Evolutionary conservation across 1,140 invertebrate genomes (phyloP).

Genomic region (Atopsyche davidsoni): DNA sequence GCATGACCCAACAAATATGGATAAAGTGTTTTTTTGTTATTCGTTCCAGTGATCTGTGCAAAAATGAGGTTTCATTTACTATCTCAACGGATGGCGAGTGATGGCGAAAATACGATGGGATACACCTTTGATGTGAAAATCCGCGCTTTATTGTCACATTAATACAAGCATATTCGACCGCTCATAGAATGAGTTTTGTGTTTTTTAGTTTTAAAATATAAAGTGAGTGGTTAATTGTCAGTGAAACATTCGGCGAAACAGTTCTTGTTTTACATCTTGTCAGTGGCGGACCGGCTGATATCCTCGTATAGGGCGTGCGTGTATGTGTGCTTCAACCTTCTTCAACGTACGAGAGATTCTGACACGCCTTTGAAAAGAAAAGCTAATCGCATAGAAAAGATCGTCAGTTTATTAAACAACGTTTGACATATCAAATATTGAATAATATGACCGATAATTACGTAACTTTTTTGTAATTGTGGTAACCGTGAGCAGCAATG

Average conservation of each 20-base stretch:
- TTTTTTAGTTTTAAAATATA: constrained; percentile 14
- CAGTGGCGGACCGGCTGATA: constrained; percentile 25
- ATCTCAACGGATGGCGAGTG: constrained; percentile 25
- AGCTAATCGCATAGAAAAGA: constrained; percentile 12
- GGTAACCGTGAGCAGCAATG: constrained; percentile 20
- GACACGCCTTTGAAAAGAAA: constrained; percentile 23
- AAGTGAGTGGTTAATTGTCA: constrained; percentile 20
- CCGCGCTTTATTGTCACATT: constrained; percentile 15
- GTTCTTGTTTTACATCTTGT: constrained; percentile 23
- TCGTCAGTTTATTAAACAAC: constrained; percentile 20
- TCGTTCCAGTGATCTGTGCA: constrained; percentile 16
- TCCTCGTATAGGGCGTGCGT: constrained; percentile 19
- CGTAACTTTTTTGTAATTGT: constrained; percentile 25
- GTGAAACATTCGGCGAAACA: constrained; percentile 17
- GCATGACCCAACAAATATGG: constrained; percentile 12
- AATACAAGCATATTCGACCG: constrained; percentile 11
- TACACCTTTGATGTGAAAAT: constrained; percentile 22
- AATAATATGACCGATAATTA: constrained; percentile 22
- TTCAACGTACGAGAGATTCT: constrained; percentile 13
- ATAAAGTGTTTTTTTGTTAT: constrained; percentile 20
- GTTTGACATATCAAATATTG: constrained; percentile 21
- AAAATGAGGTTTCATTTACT: constrained; percentile 24
- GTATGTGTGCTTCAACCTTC: constrained; percentile 20
- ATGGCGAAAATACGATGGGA: constrained; percentile 25
- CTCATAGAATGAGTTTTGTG: constrained; percentile 14